Evolutionary conservation across 2,888 invertebrate genomes (phyloP).

Genomic region (Caenorhabditis wallacei): DNA sequence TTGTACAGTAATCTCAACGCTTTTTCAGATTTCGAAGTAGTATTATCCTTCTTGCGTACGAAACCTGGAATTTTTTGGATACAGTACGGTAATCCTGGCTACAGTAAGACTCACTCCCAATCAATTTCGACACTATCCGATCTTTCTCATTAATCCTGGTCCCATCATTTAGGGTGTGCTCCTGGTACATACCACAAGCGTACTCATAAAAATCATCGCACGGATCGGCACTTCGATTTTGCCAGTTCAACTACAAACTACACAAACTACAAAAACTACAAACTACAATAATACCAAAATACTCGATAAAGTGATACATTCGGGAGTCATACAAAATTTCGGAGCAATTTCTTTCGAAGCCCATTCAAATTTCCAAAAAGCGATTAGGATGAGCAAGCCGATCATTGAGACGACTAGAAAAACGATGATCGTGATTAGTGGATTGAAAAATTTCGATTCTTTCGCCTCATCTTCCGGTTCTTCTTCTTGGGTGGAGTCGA

Average conservation of each 20-base stretch:
- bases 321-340: slow-evolving; percentile 4
- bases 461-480: background rate
- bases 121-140: slow-evolving; percentile 18
- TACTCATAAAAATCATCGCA: slow-evolving; percentile 78
- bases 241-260: slow-evolving; percentile 68
- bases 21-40: background rate
- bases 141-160: slow-evolving; percentile 26
- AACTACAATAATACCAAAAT: slow-evolving; percentile 10
- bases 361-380: slow-evolving; percentile 7
- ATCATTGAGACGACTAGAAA: slow-evolving; percentile 1
- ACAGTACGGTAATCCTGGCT: no score
- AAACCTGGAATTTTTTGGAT: background rate
- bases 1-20: background rate
- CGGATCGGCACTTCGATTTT: slow-evolving; percentile 72
- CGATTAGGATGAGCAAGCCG: background rate
- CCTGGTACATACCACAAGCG: slow-evolving; percentile 74
- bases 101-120: slow-evolving; percentile 4
- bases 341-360: background rate
- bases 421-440: slow-evolving; percentile 13
- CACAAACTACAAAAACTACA: no score
- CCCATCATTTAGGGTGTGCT: slow-evolving; percentile 37
- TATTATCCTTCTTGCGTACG: background rate
- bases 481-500: slow-evolving; percentile 3
- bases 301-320: slow-evolving; percentile 25
- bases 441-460: slow-evolving; percentile 20